Evolutionary conservation across 2,888 invertebrate species (phyloP), one percentile per base, ranked within the genome.

Genomic region (Agriopis aurantiaria): DNA sequence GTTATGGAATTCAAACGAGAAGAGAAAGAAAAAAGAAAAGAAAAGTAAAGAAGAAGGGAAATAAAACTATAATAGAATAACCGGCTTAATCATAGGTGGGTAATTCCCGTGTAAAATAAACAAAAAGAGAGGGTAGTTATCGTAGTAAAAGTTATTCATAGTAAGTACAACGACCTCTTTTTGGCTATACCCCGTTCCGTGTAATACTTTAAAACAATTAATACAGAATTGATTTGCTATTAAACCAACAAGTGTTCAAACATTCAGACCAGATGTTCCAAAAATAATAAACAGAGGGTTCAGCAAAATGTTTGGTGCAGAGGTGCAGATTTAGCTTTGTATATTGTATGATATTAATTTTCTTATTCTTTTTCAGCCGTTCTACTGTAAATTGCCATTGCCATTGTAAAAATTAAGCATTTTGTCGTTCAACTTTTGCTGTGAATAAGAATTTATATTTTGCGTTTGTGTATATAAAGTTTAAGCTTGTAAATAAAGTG

Each of bases 381-480:
- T 81, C 85, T 83, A 91, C 92, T 93, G 91, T 82, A 87, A 88
- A 90, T 89, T 88, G 90, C 91, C 84, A 85, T 86, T 86, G 82
- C 85, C 82, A 80, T 85, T 85, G 74, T 79, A 86, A 76, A 85
- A 85, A 85, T 85, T 86, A 87, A 77, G 81, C 82, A 78, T 85
- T 83, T 61, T 80, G 77, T 76, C 78, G 69, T 77, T 69, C 23
- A 71, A 76, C 78, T 83, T 86, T 85, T 86, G 80, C 90, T 85
- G 68, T 23, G 14, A 55, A 68, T 68, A 73, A 72, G 71, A 55
- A 33, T 33, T 75, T 72, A 73, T 74, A 59, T 69, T 71, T 74
- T 75, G 77, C 78, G 62, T 73, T 45, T 46, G 63, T 78, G 72
- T 80, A 75, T 80, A 75, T 72, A 77, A 74, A 70, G 71, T 77